Base-by-base conservation (phyloP, 2,797 vertebrate species). In the Sebastes variabilis region DNA sequence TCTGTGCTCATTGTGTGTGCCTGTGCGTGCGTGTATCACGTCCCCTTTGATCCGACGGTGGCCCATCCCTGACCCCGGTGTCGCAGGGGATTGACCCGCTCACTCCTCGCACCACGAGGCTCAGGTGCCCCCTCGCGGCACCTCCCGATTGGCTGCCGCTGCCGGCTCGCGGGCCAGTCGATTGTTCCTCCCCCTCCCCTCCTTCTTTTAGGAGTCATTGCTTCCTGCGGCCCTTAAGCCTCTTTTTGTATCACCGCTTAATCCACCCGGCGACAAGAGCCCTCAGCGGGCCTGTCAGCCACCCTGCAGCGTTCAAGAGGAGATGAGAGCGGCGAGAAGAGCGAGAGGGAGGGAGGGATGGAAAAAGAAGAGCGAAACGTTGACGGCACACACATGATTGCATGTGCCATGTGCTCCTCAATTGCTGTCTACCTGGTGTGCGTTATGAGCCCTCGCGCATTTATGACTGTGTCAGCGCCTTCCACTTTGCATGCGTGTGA, bases 221-320 rank as follows among this genome's bases (percentile, higher is more conserved):
- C 93, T 94, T 93, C 90, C 91, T 92, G 85, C 36, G 76, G 92
- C 81, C 88, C 88, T 83, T 94, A 94, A 94, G 91, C 94, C 92
- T 94, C 94, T 94, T 94, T 95, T 93, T 94, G 91, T 93, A 94
- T 94, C 93, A 85, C 87, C 32, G 77, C 89, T 93, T 95, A 95
- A 95, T 95, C 94, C 93, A 76, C 79, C 85, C 87, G 58, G 88
- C 84, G 87, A 94, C 93, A 94, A 93, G 91, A 92, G 93, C 86
- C 92, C 93, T 93, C 88, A 85, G 93, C 76, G 27, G 90, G 91
- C 87, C 90, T 90, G 92, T 94, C 95, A 92, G 92, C 91, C 82
- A 32, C 87, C 94, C 94, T 82, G 92, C 87, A 80, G 91, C 36
- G 87, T 83, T 89, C 72, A 83, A 49, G 84, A 88, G 80, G 81